Evolutionary conservation across 1,140 invertebrate species (phyloP).

Genomic region (Orius insidiosus): DNA sequence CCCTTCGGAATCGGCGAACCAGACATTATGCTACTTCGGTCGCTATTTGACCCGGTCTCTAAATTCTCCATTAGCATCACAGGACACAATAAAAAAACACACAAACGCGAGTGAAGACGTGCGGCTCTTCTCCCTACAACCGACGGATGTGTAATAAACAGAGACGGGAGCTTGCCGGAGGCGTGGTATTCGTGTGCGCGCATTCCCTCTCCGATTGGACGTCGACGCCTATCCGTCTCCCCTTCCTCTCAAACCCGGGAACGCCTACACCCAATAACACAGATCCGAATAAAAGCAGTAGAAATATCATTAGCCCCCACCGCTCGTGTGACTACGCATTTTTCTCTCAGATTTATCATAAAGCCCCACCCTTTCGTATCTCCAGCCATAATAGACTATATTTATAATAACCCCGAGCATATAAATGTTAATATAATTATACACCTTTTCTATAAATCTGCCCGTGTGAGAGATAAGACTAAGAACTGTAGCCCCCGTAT

Average conservation of each 20-base stretch:
- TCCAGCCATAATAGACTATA: conserved; percentile 8
- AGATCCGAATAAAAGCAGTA: conserved; percentile 18
- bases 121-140: conserved; percentile 24
- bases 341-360: conserved; percentile 16
- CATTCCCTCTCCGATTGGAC: conserved; percentile 18
- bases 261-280: conserved; percentile 12
- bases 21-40: conserved; percentile 28
- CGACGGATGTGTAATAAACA: conserved; percentile 10
- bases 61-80: conserved; percentile 11
- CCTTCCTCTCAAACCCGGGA: neutral
- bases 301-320: conserved; percentile 17
- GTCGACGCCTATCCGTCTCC: conserved; percentile 20
- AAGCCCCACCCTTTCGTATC: conserved; percentile 8
- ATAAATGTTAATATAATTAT: conserved; percentile 19
- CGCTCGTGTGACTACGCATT: conserved; percentile 15
- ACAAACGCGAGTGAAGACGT: conserved; percentile 31
- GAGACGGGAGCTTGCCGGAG: conserved; percentile 21
- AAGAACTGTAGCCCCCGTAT: too few species aligned
- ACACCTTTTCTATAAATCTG: conserved; percentile 14
- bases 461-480: neutral
- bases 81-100: conserved; percentile 11
- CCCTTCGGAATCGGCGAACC: conserved; percentile 30
- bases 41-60: conserved; percentile 28
- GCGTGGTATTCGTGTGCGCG: conserved; percentile 11
- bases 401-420: conserved; percentile 15